Conservation (phyloP, 2,797 vertebrate genomes). For the Tiaroga cobitis region DNA sequence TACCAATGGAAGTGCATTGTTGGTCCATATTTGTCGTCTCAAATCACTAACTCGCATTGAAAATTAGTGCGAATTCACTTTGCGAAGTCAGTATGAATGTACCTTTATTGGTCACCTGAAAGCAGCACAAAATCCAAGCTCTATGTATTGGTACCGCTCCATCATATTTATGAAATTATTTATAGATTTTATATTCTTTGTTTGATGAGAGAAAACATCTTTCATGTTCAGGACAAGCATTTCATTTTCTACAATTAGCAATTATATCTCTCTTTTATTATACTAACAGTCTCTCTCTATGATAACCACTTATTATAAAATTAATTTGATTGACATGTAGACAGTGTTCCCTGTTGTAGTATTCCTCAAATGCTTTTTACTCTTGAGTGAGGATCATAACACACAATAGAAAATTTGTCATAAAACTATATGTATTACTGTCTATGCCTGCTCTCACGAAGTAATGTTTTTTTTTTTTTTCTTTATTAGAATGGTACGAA, state of each 20-base stretch:
- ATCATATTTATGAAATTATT: conserved; percentile 36
- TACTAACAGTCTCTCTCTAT: background rate
- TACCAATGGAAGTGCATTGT: background rate
- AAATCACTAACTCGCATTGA: background rate
- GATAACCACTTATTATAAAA: background rate
- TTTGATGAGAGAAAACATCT: background rate
- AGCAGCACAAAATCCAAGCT: background rate
- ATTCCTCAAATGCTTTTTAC: background rate
- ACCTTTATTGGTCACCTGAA: background rate
- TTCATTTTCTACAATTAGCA: background rate
- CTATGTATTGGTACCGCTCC: background rate
- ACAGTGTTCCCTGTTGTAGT: background rate
- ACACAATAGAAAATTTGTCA: background rate
- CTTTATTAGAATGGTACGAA: background rate
- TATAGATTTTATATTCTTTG: conserved; percentile 10
- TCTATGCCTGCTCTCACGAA: background rate
- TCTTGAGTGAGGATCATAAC: background rate
- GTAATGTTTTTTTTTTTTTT: too few species aligned
- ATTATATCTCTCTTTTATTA: background rate
- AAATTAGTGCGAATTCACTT: background rate
- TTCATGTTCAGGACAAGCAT: background rate
- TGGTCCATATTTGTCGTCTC: background rate
- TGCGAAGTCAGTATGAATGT: background rate
- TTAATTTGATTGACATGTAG: background rate
- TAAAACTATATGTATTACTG: background rate